Base-by-base conservation (phyloP, 2,888 invertebrate genomes). In the Lasioglossum villosulum region DNA sequence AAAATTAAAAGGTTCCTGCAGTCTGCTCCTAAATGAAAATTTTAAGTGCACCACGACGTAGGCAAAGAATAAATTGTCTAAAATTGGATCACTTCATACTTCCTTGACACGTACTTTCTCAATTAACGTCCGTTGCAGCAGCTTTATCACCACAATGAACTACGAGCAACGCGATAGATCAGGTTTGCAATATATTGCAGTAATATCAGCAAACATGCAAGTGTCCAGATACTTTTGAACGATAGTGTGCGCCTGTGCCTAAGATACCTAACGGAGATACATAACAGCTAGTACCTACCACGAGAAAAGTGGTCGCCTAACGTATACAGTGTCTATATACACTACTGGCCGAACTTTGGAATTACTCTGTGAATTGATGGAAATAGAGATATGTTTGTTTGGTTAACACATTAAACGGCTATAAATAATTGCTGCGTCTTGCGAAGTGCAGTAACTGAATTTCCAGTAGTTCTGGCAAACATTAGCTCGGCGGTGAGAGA, bases 111-210 rank as follows among this genome's bases (percentile, higher is more conserved):
- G 56, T 56, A 56, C 56, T 56, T 56, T 56, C 56, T 56, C 56
- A 56, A 56, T 56, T 56, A 56, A 56, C 56, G n/a, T 56, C n/a
- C n/a, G 56, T 56, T 56, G n/a, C 1, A 56, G 56, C n/a, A 56
- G 12, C n/a, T n/a, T 56, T 56, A 56, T 56, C 56, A 56, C n/a
- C 56, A 12, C n/a, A 4, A 12, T n/a, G 23, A 56, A 10, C n/a
- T n/a, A 56, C n/a, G n/a, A n/a, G 56, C n/a, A 56, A 56, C 56
- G 4, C 56, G 56, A 56, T n/a, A 56, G 56, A 56, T 56, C 56
- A 56, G 23, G 70, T 70, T 70, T 70, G 70, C 70, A 56, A 56
- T 56, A 56, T 56, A 56, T 56, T 81, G 80, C 72, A 73, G 82
- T 42, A 72, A 82, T 76, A 76, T 56, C 56, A 12, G 56, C n/a